Conservation (phyloP, 64 coral and sea anemone genomes). For the Acropora yongei region DNA sequence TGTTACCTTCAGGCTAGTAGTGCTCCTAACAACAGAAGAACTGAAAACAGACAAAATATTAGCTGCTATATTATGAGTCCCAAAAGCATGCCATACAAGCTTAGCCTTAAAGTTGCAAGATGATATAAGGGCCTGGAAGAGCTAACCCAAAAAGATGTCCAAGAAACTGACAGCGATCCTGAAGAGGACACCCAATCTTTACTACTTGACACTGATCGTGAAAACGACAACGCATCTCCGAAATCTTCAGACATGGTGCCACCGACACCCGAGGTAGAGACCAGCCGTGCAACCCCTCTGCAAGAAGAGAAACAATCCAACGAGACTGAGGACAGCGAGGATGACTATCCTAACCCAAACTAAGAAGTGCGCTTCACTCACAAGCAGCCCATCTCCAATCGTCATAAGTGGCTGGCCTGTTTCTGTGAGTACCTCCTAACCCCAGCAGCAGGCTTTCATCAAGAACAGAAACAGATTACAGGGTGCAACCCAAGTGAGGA, state of each 20-base stretch:
- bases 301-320: not conserved
- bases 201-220: not conserved
- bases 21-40: too few relatives aligned
- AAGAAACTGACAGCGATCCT: not conserved
- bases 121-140: not conserved
- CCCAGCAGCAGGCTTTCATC: not conserved
- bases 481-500: not conserved
- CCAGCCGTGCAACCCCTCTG: too few relatives aligned
- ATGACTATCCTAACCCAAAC: not conserved
- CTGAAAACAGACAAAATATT: too few relatives aligned
- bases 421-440: not conserved
- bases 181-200: not conserved
- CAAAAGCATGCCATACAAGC: not conserved
- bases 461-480: not conserved
- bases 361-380: not conserved
- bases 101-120: not conserved
- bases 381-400: not conserved
- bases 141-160: not conserved
- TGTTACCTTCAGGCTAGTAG: too few relatives aligned
- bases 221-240: too few relatives aligned
- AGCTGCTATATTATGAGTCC: not conserved
- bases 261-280: too few relatives aligned
- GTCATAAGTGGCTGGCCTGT: not conserved
- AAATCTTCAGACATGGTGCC: too few relatives aligned
- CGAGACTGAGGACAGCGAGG: not conserved